phyloP scores from a whole-genome alignment of 2,888 invertebrate genomes.

The Polymixis flavicincta region DNA sequence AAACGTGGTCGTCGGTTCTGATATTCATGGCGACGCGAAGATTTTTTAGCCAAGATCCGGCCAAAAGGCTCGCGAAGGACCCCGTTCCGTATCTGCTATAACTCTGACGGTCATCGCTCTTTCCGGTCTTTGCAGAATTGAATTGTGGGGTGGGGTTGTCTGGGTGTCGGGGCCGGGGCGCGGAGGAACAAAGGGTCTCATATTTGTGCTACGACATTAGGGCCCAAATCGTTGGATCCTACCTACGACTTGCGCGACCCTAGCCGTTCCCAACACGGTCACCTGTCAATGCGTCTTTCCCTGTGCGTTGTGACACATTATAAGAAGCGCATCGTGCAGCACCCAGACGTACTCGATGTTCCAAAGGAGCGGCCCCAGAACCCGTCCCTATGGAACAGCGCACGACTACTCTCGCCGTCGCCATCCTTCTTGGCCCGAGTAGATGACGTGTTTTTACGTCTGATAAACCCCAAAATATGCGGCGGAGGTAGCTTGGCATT shows the following conservation, averaged over 20 bases:
- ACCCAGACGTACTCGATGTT: neutral
- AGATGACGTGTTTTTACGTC: neutral
- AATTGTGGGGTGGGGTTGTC: neutral
- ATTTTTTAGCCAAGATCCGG: neutral
- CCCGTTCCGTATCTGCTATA: neutral
- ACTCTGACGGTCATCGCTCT: neutral
- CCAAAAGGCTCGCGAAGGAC: neutral
- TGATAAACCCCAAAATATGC: neutral
- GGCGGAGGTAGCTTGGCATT: neutral
- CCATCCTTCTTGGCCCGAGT: neutral
- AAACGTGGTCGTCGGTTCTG: too few species aligned
- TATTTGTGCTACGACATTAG: neutral
- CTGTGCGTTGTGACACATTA: neutral
- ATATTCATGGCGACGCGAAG: too few species aligned
- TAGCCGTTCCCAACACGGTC: neutral
- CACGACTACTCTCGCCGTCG: neutral
- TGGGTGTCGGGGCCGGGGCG: neutral
- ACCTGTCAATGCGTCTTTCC: neutral
- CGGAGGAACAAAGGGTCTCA: neutral
- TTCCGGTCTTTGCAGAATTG: neutral
- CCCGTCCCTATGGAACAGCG: neutral
- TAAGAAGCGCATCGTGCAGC: neutral
- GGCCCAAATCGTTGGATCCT: neutral
- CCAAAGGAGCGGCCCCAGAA: neutral
- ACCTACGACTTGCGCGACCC: neutral